Evolutionary conservation across 2,113 vertebrate genomes (phyloP).

Genomic region (Rallus limicola): DNA sequence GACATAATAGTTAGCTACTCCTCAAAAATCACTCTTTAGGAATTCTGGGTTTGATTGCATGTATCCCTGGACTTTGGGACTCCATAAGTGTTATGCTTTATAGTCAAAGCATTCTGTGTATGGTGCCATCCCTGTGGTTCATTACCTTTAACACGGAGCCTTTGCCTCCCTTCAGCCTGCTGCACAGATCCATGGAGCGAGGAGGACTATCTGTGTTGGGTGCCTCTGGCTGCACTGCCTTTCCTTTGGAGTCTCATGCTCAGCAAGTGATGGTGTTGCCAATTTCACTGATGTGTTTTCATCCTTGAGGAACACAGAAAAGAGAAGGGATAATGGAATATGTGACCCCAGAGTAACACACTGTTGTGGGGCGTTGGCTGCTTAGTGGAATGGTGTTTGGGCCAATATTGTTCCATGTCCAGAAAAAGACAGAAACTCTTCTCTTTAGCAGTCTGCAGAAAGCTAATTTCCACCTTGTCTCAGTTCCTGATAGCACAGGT

Average conservation of each 20-base stretch:
- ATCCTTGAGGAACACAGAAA: not conserved
- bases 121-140: not conserved
- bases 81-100: not conserved
- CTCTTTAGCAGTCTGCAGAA: not conserved
- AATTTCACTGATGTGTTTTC: not conserved
- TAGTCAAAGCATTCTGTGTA: rapidly evolving
- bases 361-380: not conserved
- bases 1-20: not conserved
- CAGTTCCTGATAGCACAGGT: not conserved
- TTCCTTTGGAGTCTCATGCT: not conserved
- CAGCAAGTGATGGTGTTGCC: not conserved
- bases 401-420: not conserved
- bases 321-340: not conserved
- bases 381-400: not conserved
- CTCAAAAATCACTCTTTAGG: not conserved
- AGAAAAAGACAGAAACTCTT: not conserved
- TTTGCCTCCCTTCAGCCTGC: not conserved
- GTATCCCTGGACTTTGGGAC: not conserved
- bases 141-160: not conserved
- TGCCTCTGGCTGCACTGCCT: not conserved
- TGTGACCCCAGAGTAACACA: not conserved
- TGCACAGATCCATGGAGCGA: not conserved
- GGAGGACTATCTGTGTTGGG: not conserved
- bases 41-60: not conserved
- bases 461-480: not conserved